Percentiles rank a stretch among this genome's conserved stretches.
Conservation (phyloP, 2,888 invertebrate species). For the Arctia plantaginis region DNA sequence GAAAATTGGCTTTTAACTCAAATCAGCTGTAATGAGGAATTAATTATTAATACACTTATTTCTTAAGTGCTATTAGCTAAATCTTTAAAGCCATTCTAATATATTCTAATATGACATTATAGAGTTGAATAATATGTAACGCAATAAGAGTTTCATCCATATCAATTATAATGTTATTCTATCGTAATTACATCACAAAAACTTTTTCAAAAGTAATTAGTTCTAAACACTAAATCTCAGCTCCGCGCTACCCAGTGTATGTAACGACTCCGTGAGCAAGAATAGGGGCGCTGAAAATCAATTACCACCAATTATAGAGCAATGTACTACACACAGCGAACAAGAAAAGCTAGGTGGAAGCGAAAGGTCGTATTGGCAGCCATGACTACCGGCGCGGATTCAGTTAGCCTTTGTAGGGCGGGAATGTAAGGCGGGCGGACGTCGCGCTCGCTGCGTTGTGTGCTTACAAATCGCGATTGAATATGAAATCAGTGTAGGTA, state of each 20-base stretch:
- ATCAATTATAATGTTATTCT: not conserved
- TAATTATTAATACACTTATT: no score
- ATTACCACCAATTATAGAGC: slow-evolving; percentile 52
- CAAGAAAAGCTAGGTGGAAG: slow-evolving; percentile 32
- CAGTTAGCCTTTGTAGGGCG: slow-evolving; percentile 56
- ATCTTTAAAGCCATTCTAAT: not conserved
- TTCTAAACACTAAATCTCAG: not conserved
- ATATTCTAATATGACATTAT: not conserved
- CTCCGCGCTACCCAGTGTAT: not conserved
- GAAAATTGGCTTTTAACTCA: not conserved
- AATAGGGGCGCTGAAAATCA: slow-evolving; percentile 47
- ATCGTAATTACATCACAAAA: not conserved
- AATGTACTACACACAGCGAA: slow-evolving; percentile 37
- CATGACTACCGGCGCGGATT: slow-evolving; percentile 32
- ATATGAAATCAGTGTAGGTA: slow-evolving; percentile 48
- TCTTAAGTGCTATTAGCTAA: not conserved
- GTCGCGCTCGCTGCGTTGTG: slow-evolving; percentile 27
- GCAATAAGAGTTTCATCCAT: not conserved
- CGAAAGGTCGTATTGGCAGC: slow-evolving; percentile 47
- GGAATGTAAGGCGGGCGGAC: slow-evolving; percentile 58
- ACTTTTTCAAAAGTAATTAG: not conserved
- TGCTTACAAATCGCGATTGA: slow-evolving; percentile 36
- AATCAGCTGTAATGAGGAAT: not conserved
- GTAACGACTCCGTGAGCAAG: not conserved
- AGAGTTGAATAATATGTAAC: not conserved